phyloP scores from a whole-genome alignment of 2,797 vertebrate genomes.

The Erethizon dorsatum region DNA sequence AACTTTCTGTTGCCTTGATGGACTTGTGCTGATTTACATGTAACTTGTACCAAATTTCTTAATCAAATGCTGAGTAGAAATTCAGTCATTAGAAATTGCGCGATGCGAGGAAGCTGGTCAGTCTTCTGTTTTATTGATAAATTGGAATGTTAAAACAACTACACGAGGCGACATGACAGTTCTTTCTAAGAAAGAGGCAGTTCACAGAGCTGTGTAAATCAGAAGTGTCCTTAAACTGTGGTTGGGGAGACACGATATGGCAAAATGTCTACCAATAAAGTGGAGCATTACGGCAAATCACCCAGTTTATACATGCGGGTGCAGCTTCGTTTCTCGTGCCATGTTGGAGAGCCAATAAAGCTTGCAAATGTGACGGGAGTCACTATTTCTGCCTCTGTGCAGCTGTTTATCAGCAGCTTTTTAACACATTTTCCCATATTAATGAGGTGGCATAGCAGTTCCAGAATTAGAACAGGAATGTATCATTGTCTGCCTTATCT shows the following conservation, averaged over 20 bases:
- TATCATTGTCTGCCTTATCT: conserved; percentile 73
- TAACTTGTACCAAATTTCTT: conserved; percentile 70
- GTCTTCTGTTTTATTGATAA: conserved; percentile 65
- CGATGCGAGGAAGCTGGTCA: neutral
- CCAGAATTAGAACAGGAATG: conserved; percentile 80
- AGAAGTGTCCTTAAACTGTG: conserved; percentile 74
- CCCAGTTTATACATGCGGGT: conserved; percentile 41
- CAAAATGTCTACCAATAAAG: conserved; percentile 70
- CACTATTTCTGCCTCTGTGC: conserved; percentile 78
- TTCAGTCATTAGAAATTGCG: conserved; percentile 50
- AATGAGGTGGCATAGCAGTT: conserved; percentile 79
- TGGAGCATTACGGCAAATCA: conserved; percentile 63
- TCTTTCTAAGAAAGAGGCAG: conserved; percentile 65
- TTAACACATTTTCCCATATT: conserved; percentile 83
- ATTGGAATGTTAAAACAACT: conserved; percentile 34
- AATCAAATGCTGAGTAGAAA: conserved; percentile 65
- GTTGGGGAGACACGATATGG: conserved; percentile 73
- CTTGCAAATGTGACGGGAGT: conserved; percentile 71
- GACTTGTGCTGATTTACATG: neutral
- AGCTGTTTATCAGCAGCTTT: conserved; percentile 84
- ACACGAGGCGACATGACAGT: neutral
- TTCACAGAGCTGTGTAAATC: conserved; percentile 66
- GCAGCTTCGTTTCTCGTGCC: conserved; percentile 35
- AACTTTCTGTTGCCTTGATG: neutral
- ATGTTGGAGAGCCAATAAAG: conserved; percentile 69